Conservation (phyloP, 2,888 invertebrate genomes). For the Morpho helenor region DNA sequence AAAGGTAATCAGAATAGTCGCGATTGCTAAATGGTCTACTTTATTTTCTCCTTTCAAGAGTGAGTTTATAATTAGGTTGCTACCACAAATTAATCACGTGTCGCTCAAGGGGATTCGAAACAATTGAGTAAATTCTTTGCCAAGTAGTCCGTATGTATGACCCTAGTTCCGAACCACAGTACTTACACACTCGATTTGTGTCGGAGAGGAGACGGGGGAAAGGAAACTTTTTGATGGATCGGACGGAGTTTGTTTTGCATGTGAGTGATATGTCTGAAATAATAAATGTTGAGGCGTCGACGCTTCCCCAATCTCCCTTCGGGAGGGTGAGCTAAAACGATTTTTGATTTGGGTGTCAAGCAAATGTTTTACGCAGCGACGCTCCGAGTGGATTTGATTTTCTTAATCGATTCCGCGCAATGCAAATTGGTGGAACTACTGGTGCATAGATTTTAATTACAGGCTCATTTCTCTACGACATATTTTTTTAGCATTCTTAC, state of each 20-base stretch:
- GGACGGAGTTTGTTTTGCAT: conserved; percentile 79
- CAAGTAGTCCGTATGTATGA: conserved; percentile 20
- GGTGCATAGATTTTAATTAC: conserved; percentile 25
- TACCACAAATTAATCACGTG: conserved; percentile 25
- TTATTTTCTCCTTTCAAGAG: not conserved
- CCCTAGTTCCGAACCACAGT: conserved; percentile 49
- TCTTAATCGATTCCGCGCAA: conserved; percentile 73
- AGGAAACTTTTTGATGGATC: conserved; percentile 77
- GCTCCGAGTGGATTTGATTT: conserved; percentile 73
- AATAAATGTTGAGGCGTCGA: conserved; percentile 79
- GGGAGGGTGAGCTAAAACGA: conserved; percentile 75
- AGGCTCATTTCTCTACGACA: conserved; percentile 9
- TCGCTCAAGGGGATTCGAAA: conserved; percentile 15
- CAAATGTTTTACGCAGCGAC: conserved; percentile 76
- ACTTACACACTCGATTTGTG: conserved; percentile 78
- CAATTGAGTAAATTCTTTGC: conserved; percentile 21
- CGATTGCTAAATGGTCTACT: no score
- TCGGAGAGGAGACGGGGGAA: conserved; percentile 38
- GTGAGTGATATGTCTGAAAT: conserved; percentile 80
- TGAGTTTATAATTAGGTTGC: conserved; percentile 18
- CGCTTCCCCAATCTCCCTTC: conserved; percentile 62
- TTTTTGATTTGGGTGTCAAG: conserved; percentile 80
- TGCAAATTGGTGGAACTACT: conserved; percentile 45
- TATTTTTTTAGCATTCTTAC: not conserved
- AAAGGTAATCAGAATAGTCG: no score